phyloP scores from a whole-genome alignment of 2,888 invertebrate species.

The Machimus atricapillus region DNA sequence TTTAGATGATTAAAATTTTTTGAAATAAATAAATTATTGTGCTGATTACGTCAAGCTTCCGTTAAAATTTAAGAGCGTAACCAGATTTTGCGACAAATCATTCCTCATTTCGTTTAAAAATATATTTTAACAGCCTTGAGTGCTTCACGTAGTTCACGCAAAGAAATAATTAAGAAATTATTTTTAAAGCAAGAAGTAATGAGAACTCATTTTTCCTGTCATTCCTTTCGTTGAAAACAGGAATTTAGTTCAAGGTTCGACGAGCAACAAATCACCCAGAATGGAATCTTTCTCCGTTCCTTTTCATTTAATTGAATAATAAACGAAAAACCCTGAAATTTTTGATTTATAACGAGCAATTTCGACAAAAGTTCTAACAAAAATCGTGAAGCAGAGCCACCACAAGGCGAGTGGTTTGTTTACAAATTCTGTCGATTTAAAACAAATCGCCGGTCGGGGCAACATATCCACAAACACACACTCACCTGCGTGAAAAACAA shows the following conservation, averaged over 20 bases:
- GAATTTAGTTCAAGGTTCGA: background rate
- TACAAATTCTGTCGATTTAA: background rate
- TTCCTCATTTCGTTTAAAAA: background rate
- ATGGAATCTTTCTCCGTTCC: background rate
- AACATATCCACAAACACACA: background rate
- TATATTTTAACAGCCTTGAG: background rate
- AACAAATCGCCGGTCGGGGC: background rate
- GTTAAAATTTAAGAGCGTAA: background rate
- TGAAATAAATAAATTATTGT: background rate
- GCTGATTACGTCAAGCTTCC: background rate
- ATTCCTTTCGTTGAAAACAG: background rate
- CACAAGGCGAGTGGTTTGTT: background rate
- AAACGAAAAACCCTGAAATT: background rate
- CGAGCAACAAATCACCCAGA: background rate
- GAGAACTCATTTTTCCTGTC: background rate
- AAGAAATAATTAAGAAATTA: background rate
- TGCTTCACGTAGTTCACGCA: background rate
- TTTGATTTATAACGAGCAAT: background rate
- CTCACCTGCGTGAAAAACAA: slow-evolving; percentile 25
- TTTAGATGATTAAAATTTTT: too few relatives aligned
- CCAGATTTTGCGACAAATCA: background rate
- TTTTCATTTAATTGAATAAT: background rate
- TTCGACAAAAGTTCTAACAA: background rate
- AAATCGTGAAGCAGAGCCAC: background rate
- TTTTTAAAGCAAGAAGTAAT: background rate